Conservation (phyloP, 2,113 vertebrate genomes). For the Jacana jacana region DNA sequence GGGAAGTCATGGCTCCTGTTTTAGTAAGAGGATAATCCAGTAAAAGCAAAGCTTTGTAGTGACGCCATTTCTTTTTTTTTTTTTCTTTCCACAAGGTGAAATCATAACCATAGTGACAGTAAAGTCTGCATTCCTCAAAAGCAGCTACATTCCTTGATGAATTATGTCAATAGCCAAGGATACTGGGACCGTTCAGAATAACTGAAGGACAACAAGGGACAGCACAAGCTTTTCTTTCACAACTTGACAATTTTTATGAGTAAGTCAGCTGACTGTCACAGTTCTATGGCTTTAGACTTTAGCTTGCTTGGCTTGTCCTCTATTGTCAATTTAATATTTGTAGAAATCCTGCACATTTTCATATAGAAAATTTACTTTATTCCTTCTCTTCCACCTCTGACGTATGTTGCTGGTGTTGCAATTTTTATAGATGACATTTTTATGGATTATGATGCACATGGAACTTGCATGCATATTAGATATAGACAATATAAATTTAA, state of each 20-base stretch:
- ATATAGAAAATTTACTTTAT: neutral
- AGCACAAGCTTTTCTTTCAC: neutral
- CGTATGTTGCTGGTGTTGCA: neutral
- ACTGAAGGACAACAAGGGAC: neutral
- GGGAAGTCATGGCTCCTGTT: neutral
- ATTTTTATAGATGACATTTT: neutral
- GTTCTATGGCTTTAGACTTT: neutral
- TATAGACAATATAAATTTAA: neutral
- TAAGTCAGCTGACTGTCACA: neutral
- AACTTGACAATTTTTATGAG: neutral
- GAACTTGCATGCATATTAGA: neutral
- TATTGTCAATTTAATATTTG: neutral
- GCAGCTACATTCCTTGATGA: neutral
- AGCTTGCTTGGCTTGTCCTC: neutral
- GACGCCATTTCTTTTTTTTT: neutral
- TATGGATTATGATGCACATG: neutral
- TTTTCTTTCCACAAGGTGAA: neutral
- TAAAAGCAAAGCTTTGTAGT: neutral
- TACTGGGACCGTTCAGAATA: neutral
- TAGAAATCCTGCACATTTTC: neutral
- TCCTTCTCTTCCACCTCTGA: neutral
- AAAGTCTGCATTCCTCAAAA: neutral
- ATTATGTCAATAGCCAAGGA: neutral
- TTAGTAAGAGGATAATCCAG: neutral
- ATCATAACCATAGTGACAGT: accelerated